Evolutionary conservation across 2,888 invertebrate species (phyloP).

Genomic region (Meganola albula): DNA sequence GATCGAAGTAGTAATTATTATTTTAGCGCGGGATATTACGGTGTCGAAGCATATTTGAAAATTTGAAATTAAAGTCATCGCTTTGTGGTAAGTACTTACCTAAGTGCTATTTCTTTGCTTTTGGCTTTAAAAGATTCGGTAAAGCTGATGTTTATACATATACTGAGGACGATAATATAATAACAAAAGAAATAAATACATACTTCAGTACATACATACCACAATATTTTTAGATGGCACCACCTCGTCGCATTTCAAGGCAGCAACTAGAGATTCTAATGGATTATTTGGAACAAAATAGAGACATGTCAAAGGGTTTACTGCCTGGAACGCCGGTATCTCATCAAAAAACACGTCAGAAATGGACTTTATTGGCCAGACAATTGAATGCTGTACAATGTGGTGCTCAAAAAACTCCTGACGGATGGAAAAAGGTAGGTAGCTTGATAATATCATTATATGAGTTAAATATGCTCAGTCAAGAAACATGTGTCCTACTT

Average conservation of each 20-base stretch:
- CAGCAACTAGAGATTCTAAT: constrained; percentile 57
- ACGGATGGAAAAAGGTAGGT: constrained; percentile 61
- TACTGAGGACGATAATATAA: too few species aligned
- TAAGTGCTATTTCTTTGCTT: too few species aligned
- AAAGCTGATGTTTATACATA: too few species aligned
- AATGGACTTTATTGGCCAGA: constrained; percentile 56
- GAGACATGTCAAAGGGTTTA: constrained; percentile 51
- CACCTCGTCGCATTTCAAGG: constrained; percentile 56
- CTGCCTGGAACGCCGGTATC: constrained; percentile 45
- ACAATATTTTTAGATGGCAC: constrained; percentile 55
- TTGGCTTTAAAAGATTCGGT: too few species aligned
- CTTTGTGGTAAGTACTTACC: too few species aligned
- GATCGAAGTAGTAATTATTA: too few species aligned
- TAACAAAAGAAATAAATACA: too few species aligned
- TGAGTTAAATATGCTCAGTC: background rate
- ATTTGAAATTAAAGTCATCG: too few species aligned
- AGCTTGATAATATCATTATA: background rate
- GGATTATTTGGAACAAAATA: constrained; percentile 57
- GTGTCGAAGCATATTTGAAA: too few species aligned
- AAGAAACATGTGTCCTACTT: background rate
- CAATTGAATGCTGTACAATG: constrained; percentile 53
- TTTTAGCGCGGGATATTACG: too few species aligned
- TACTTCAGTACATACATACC: too few species aligned
- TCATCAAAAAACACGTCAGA: constrained; percentile 47
- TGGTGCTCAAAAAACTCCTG: constrained; percentile 54